phyloP scores from a whole-genome alignment of 2,113 vertebrate genomes.

The Vulpes lagopus region DNA sequence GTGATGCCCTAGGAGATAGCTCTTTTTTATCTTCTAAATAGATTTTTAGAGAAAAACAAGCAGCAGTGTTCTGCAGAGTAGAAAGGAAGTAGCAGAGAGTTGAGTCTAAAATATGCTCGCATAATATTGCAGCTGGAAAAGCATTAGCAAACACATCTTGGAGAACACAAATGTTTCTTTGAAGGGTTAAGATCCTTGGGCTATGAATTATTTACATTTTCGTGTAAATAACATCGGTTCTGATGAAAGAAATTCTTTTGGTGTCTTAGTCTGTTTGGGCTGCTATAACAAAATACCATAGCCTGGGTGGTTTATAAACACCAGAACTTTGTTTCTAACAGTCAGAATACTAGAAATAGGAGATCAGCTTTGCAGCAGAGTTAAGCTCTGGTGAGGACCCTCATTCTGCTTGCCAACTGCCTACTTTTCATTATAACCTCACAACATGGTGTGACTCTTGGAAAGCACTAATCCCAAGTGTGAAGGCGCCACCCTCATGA shows the following conservation, averaged over 20 bases:
- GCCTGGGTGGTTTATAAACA: not conserved
- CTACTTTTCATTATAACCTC: not conserved
- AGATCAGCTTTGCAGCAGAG: not conserved
- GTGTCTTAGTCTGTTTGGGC: not conserved
- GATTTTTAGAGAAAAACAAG: not conserved
- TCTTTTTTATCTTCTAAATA: not conserved
- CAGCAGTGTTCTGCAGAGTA: not conserved
- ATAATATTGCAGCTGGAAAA: not conserved
- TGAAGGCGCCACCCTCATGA: not conserved
- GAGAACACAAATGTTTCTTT: not conserved
- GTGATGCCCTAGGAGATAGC: not conserved
- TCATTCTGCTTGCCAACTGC: not conserved
- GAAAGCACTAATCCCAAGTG: not conserved
- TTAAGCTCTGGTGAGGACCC: not conserved
- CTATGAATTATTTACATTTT: not conserved
- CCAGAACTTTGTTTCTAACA: not conserved
- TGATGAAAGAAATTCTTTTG: not conserved
- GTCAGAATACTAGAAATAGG: not conserved
- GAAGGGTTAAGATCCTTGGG: not conserved
- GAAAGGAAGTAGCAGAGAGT: not conserved
- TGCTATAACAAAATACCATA: not conserved
- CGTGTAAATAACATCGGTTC: not conserved
- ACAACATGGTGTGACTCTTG: not conserved
- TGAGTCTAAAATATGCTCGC: not conserved
- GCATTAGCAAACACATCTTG: not conserved